phyloP scores from a whole-genome alignment of 2,888 invertebrate species.

The Heliconius sara region DNA sequence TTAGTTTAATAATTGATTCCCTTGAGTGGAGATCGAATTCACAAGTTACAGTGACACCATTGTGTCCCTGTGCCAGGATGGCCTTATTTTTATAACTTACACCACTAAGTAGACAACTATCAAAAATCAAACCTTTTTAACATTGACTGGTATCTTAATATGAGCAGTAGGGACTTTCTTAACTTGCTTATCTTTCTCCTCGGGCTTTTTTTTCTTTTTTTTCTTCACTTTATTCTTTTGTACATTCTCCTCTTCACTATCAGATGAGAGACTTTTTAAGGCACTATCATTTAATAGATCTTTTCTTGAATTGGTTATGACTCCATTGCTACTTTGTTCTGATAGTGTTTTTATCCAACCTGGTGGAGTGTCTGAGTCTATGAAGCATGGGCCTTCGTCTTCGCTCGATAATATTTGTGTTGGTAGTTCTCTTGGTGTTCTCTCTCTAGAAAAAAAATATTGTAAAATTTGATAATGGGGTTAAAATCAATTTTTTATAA shows the following conservation, averaged over 20 bases:
- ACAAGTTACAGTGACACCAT: too few species aligned
- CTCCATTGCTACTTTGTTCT: conserved; percentile 68
- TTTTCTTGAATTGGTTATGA: conserved; percentile 75
- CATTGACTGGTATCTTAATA: conserved; percentile 62
- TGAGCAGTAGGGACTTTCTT: conserved; percentile 54
- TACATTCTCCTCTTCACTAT: conserved; percentile 58
- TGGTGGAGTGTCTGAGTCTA: conserved; percentile 74
- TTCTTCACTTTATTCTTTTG: conserved; percentile 54
- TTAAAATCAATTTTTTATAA: too few species aligned
- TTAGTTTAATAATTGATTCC: too few species aligned
- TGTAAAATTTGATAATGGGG: too few species aligned
- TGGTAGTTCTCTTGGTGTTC: conserved; percentile 82
- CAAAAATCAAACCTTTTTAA: conserved; percentile 69
- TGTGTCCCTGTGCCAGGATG: accelerated
- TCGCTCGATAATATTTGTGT: conserved; percentile 75
- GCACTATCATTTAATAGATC: conserved; percentile 79
- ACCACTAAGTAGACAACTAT: neutral
- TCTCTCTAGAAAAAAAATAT: conserved; percentile 72
- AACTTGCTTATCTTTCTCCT: conserved; percentile 43
- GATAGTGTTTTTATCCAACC: conserved; percentile 77
- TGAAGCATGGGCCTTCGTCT: conserved; percentile 79
- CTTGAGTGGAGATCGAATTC: too few species aligned
- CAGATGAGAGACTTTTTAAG: conserved; percentile 70
- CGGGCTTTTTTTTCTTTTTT: conserved; percentile 65
- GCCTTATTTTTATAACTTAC: neutral